A percentile compares a stretch with the other conserved stretches of the same genome.
Evolutionary conservation across 2,113 vertebrate species (phyloP).

Genomic region (Ellobius talpinus): DNA sequence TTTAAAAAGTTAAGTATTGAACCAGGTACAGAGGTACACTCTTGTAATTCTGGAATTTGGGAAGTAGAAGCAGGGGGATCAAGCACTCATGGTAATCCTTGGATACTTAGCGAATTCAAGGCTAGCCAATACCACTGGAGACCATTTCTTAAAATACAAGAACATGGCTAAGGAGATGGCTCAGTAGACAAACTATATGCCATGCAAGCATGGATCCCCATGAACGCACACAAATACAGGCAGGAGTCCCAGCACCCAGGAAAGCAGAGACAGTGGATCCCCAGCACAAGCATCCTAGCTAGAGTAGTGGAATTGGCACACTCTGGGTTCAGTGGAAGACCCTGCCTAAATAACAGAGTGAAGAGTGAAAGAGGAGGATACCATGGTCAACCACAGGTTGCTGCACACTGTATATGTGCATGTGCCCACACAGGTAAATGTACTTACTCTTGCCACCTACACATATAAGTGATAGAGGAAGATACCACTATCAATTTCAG

Average conservation of each 20-base stretch:
- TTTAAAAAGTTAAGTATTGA: neutral
- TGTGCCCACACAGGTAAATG: neutral
- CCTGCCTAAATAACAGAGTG: neutral
- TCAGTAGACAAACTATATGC: neutral
- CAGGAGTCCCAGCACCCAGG: neutral
- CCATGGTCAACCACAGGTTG: too few relatives aligned
- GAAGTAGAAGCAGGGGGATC: neutral
- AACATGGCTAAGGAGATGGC: neutral
- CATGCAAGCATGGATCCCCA: neutral
- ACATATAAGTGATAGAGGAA: neutral
- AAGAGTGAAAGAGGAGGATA: neutral
- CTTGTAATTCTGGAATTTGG: neutral
- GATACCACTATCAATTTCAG: too few relatives aligned
- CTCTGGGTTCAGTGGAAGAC: neutral
- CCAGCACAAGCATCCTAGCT: neutral
- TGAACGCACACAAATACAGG: neutral
- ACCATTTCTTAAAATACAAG: neutral
- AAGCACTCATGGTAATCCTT: neutral
- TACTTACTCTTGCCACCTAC: neutral
- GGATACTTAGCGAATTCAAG: neutral
- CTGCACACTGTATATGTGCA: too few relatives aligned
- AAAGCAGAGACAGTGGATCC: neutral
- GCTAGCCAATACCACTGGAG: neutral
- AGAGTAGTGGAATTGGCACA: neutral
- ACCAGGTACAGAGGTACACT: neutral